Conservation (phyloP, 2,888 invertebrate species). For the Melipona beecheii region DNA sequence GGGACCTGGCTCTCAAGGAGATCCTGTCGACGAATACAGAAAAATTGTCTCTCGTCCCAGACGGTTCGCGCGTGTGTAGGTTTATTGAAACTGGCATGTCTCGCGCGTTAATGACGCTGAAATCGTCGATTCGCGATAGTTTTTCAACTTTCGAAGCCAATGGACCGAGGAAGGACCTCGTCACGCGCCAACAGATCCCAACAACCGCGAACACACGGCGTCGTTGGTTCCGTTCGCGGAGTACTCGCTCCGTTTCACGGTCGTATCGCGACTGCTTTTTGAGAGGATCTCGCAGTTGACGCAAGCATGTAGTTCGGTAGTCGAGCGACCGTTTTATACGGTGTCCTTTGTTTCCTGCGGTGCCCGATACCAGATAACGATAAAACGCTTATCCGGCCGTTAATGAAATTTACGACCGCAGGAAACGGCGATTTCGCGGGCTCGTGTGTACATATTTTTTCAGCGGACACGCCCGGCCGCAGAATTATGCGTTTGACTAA, state of each 20-base stretch:
- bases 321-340: slow-evolving; percentile 38
- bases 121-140: slow-evolving; percentile 29
- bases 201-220: slow-evolving; percentile 2
- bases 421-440: slow-evolving; percentile 50
- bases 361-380: slow-evolving; percentile 47
- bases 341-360: slow-evolving; percentile 40
- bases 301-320: slow-evolving; percentile 36
- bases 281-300: slow-evolving; percentile 18
- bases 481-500: slow-evolving; percentile 62
- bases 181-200: slow-evolving; percentile 36
- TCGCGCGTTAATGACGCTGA: slow-evolving; percentile 8
- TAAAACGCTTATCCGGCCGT: slow-evolving; percentile 54
- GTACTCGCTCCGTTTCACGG: background rate
- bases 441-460: slow-evolving; percentile 29
- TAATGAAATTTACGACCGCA: slow-evolving; percentile 58
- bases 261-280: slow-evolving; percentile 13
- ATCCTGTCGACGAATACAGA: background rate
- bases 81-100: background rate
- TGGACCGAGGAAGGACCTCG: slow-evolving; percentile 43
- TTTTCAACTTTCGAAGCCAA: slow-evolving; percentile 40
- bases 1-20: background rate
- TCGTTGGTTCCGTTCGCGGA: background rate
- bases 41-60: background rate
- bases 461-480: background rate
- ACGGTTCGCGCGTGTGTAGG: background rate